Evolutionary conservation across 2,797 vertebrate genomes (phyloP), one percentile per base, ranked within the genome.

Genomic region (Scleropages formosus): DNA sequence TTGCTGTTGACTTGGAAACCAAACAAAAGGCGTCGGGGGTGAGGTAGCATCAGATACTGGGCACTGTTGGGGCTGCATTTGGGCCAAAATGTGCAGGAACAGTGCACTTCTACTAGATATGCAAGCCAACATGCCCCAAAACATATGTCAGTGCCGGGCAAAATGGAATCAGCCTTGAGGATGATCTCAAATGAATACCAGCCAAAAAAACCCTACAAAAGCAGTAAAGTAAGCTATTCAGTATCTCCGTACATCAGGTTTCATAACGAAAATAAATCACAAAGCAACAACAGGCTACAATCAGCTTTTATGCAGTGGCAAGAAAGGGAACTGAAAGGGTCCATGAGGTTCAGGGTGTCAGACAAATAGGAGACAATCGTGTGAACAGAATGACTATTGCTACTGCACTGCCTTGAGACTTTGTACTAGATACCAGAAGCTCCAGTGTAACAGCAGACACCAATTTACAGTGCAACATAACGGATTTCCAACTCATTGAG

Each of bases 201-300:
- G 71, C 71, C 39, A 72, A 72, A 60, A 26, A 56, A 58, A 51
- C 49, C 8, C 6, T 53, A 16, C 13, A 22, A 26, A 71, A 18
- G 3, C 24, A 31, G 69, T 69, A 71, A 39, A n/a, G 11, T 56
- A 13, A 3, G 53, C 2, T 56, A 3, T 26, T 18, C 26, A 56
- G 53, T 51, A 53, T 22, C 22, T 24, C 22, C 22, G 47, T 56
- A 18, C 8, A 10, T 12, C 53, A 56, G 53, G 10, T 12, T 13
- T 13, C 18, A 56, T 3, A 56, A 13, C 12, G 53, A 18, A 13
- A 13, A 18, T 56, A 13, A 3, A 18, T 18, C 56, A 18, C 49
- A 12, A 12, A 53, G 9, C 53, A 56, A 13, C 53, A 11, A 18
- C 56, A 11, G 53, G 18, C 3, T 56, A 18, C 1, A 56, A 13